These are phyloP conservation scores for Magallana nippona DNA, from an alignment of 2,888 invertebrate genomes.

Conservation along the genomic window DNA sequence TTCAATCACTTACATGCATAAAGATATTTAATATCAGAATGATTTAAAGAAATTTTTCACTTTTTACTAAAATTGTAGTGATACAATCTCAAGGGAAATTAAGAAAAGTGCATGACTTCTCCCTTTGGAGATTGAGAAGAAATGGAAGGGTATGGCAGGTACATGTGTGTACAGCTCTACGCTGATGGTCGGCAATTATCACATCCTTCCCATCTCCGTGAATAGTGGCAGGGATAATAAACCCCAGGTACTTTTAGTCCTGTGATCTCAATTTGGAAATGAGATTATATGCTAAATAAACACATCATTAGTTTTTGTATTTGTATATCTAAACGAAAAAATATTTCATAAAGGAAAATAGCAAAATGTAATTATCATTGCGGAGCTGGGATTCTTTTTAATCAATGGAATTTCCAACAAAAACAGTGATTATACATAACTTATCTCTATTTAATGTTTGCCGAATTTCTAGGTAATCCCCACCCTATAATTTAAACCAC, in stretches of 20 bases:
- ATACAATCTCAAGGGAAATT: background rate
- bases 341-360: background rate
- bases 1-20: background rate
- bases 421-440: background rate
- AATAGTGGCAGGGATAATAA: slow-evolving; percentile 9
- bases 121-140: too few species aligned
- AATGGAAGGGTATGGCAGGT: background rate
- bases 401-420: slow-evolving; percentile 7
- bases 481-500: slow-evolving; percentile 21
- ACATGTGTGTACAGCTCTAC: background rate
- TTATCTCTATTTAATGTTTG: slow-evolving; percentile 17
- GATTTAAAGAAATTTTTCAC: too few species aligned
- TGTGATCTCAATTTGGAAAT: slow-evolving; percentile 29
- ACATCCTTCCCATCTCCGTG: background rate
- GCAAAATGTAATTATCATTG: slow-evolving; percentile 1
- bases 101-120: background rate
- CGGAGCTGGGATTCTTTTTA: slow-evolving; percentile 3
- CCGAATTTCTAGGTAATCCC: slow-evolving; percentile 5
- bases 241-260: background rate
- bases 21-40: too few species aligned
- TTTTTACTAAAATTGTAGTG: too few species aligned
- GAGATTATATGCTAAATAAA: slow-evolving; percentile 21
- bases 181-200: slow-evolving; percentile 19
- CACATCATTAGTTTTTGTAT: slow-evolving; percentile 18
- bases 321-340: slow-evolving; percentile 22